Base-by-base conservation (phyloP, 2,113 vertebrate genomes). In the Crotalus horridus region DNA sequence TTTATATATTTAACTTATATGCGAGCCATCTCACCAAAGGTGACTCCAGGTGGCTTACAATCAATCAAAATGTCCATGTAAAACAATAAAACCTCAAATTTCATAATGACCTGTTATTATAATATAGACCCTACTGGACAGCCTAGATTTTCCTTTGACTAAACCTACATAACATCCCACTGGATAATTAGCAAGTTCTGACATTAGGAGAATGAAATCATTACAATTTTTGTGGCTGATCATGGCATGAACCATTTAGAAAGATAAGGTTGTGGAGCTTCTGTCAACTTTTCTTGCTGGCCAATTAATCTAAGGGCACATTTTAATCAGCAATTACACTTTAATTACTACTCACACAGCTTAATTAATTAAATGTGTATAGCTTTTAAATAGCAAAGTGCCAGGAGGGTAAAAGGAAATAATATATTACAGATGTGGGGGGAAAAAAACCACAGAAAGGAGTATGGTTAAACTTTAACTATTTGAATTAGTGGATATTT, bases 401-500 rank as follows among this genome's bases (percentile, higher is more conserved):
- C 24, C 89, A 48, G n/a, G 43, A 89, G 26, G 1, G 89, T 33
- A 56, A 58, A 81, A 94, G 90, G 24, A 93, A 0, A 95, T 95
- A 10, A 15, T 74, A 46, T 89, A 87, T 87, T 48, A 87, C 46
- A 87, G 51, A 53, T 51, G 26, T 29, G 51, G 51, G 46, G 46
- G 56, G 12, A 48, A 90, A 92, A 92, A 86, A 33, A 90, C 56
- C 43, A 21, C 92, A 74, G 94, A 17, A 39, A 0, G 0, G 85
- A 58, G 94, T 89, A 5, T 90, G 74, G 87, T 54, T 89, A 43
- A 87, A 92, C 92, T 24, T 89, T 48, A 87, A 92, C 92, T 24
- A 20, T 59, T 26, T 93, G 89, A 92, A 93, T 89, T 90, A 11
- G 4, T 89, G 93, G 46, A 95, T 94, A 92, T 53, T 46, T 90